These are phyloP conservation scores for Caenorhabditis imperialis DNA, from an alignment of 2,888 invertebrate species.

Conservation along the genomic window DNA sequence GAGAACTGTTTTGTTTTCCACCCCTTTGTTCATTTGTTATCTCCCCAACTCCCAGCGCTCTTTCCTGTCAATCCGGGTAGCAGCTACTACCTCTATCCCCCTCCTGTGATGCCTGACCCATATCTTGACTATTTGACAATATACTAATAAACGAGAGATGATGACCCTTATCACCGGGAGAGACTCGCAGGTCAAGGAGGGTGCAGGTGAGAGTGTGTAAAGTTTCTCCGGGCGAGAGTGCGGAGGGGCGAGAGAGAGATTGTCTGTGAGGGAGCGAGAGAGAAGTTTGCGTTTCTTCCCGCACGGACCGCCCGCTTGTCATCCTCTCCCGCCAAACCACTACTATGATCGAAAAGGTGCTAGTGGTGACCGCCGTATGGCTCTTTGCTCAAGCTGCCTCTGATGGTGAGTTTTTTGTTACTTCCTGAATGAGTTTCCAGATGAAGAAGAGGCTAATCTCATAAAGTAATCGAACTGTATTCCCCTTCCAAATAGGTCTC, in stretches of 20 bases:
- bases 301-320: slow-evolving; percentile 19
- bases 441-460: too few relatives aligned
- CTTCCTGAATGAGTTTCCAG: neutral
- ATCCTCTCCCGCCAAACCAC: slow-evolving; percentile 12
- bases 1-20: neutral
- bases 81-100: too few relatives aligned
- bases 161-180: neutral
- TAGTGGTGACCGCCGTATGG: slow-evolving; percentile 25
- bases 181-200: slow-evolving; percentile 41
- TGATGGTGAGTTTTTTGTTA: slow-evolving; percentile 15
- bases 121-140: too few relatives aligned
- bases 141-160: too few relatives aligned
- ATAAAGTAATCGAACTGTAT: too few relatives aligned
- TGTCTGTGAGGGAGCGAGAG: slow-evolving; percentile 14
- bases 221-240: slow-evolving; percentile 12
- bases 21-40: neutral
- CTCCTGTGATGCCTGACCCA: too few relatives aligned
- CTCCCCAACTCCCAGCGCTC: neutral
- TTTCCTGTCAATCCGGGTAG: neutral
- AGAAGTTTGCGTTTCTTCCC: slow-evolving; percentile 14
- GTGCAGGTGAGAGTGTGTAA: slow-evolving; percentile 21
- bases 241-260: slow-evolving; percentile 1
- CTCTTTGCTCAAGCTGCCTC: slow-evolving; percentile 8
- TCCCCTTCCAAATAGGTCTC: too few relatives aligned
- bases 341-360: slow-evolving; percentile 60